Conservation (phyloP, 2,888 invertebrate genomes). For the Drosophila sordidula region DNA sequence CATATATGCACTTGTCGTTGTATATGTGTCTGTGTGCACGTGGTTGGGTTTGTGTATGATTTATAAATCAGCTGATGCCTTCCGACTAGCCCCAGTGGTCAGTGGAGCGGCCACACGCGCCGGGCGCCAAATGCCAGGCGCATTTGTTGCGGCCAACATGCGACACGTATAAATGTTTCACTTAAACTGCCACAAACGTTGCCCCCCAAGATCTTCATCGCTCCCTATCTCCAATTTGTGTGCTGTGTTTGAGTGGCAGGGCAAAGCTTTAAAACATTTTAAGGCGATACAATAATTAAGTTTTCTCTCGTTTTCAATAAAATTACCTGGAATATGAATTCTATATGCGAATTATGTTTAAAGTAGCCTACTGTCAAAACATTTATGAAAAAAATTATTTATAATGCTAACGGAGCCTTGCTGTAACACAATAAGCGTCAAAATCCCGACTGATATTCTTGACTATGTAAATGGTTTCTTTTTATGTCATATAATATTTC, state of each 20-base stretch:
- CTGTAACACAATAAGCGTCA: not conserved
- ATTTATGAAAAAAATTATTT: not conserved
- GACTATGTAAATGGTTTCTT: not conserved
- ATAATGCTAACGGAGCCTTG: too few species aligned
- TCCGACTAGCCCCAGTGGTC: conserved; percentile 13
- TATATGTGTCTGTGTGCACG: not conserved
- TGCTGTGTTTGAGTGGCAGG: not conserved
- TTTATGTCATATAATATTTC: not conserved
- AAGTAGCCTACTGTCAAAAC: conserved; percentile 2
- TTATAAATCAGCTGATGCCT: conserved; percentile 49
- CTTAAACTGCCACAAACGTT: conserved; percentile 12
- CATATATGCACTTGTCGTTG: conserved; percentile 16
- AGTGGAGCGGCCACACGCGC: conserved; percentile 5
- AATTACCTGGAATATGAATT: not conserved
- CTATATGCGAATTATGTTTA: not conserved
- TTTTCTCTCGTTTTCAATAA: too few species aligned
- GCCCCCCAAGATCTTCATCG: too few species aligned
- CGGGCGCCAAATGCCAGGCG: conserved; percentile 20
- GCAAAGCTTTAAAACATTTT: conserved; percentile 8
- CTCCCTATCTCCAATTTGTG: not conserved
- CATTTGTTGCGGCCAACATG: conserved; percentile 26
- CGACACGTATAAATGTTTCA: conserved; percentile 27
- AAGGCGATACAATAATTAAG: not conserved
- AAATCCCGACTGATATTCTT: not conserved
- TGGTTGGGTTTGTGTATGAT: conserved; percentile 40